A percentile compares a stretch with the other conserved stretches of the same genome.
Evolutionary conservation across 1,140 invertebrate species (phyloP).

Genomic region (Mesaphorura yosii): DNA sequence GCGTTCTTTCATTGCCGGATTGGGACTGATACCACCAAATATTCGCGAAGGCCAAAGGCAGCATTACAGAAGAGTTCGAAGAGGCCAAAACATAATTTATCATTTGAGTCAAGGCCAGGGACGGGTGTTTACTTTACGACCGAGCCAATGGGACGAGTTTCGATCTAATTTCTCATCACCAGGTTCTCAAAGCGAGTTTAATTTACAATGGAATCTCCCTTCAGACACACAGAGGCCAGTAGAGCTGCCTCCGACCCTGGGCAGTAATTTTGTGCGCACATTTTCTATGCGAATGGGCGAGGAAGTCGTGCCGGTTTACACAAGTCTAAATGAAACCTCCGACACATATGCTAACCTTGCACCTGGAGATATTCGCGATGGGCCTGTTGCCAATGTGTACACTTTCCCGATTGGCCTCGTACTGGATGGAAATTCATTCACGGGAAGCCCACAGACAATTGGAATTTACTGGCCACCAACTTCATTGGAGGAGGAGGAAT

Average conservation of each 20-base stretch:
- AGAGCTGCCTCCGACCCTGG: constrained; percentile 6
- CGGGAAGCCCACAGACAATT: constrained; percentile 14
- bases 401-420: constrained; percentile 28
- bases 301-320: constrained; percentile 28
- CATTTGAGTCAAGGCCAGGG: background rate
- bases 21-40: constrained; percentile 1
- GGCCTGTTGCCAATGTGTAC: constrained; percentile 17
- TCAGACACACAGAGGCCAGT: background rate
- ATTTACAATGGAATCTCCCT: background rate
- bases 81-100: background rate
- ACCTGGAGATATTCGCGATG: constrained; percentile 11
- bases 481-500: constrained; percentile 24
- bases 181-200: background rate
- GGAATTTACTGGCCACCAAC: constrained; percentile 28
- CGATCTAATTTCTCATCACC: constrained; percentile 1
- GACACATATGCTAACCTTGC: background rate
- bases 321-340: background rate
- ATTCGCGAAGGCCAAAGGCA: constrained; percentile 1
- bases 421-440: constrained; percentile 17
- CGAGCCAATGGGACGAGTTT: background rate
- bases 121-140: background rate
- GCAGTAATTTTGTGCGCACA: constrained; percentile 14
- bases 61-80: background rate
- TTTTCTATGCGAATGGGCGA: constrained; percentile 20
- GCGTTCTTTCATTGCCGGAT: constrained; percentile 4